These are phyloP conservation scores for Calephelis perditalis DNA, from an alignment of 2,888 invertebrate genomes.

Conservation along the genomic window DNA sequence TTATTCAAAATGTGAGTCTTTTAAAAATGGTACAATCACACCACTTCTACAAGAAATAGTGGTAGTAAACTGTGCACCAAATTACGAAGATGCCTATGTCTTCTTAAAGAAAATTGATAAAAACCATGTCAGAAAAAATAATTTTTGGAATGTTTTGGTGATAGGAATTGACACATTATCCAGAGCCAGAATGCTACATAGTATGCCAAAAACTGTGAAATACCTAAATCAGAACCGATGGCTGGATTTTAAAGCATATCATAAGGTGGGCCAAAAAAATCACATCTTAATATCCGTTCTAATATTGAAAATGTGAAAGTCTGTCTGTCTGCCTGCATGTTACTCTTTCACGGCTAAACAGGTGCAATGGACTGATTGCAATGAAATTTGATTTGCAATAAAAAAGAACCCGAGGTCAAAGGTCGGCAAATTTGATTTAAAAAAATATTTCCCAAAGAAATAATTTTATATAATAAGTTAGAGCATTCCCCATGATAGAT, in stretches of 20 bases:
- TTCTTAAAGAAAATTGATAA: constrained; percentile 37
- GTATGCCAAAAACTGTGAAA: constrained; percentile 84
- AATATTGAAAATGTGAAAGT: too few relatives aligned
- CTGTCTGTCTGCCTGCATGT: too few relatives aligned
- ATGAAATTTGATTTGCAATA: too few relatives aligned
- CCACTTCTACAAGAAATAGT: constrained; percentile 42
- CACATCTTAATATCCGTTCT: too few relatives aligned
- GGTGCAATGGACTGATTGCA: too few relatives aligned
- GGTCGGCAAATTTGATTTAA: too few relatives aligned
- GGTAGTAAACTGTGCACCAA: constrained; percentile 39
- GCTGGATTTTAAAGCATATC: constrained; percentile 85
- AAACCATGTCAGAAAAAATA: background rate
- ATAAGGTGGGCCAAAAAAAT: constrained; percentile 54
- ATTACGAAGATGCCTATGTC: constrained; percentile 47
- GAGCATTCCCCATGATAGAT: too few relatives aligned
- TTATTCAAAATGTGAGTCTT: constrained; percentile 38
- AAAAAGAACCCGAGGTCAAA: too few relatives aligned
- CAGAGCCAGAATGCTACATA: constrained; percentile 84
- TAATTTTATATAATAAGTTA: too few relatives aligned
- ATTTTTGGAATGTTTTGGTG: constrained; percentile 79
- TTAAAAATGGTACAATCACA: constrained; percentile 37
- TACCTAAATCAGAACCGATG: constrained; percentile 82
- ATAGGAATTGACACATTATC: constrained; percentile 92
- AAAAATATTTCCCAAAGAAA: too few relatives aligned
- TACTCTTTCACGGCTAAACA: too few relatives aligned